Percentiles rank a stretch among this genome's conserved stretches.
Evolutionary conservation across 2,888 invertebrate species (phyloP).

Genomic region (Neria commutata): DNA sequence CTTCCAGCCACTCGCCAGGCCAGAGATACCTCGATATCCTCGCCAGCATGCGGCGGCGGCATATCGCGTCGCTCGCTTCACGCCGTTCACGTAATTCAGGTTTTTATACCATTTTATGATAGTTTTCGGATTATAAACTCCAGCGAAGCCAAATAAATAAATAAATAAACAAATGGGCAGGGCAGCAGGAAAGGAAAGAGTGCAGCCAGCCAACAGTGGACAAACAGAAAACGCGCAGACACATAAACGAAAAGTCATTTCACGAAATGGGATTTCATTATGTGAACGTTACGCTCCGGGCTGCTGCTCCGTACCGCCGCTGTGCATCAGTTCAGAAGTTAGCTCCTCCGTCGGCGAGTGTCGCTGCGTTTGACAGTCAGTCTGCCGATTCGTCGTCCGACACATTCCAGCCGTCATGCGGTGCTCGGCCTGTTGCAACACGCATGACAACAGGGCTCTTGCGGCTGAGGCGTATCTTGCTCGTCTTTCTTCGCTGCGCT

Average conservation of each 20-base stretch:
- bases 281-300: constrained; percentile 27
- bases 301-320: no score
- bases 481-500: no score
- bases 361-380: background rate
- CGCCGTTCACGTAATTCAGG: constrained; percentile 15
- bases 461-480: no score
- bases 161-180: background rate
- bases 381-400: constrained; percentile 10
- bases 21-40: background rate
- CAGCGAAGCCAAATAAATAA: constrained; percentile 3
- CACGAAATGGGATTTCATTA: constrained; percentile 52
- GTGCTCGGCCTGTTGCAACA: background rate
- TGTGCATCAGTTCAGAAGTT: background rate
- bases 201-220: constrained; percentile 24
- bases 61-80: constrained; percentile 39
- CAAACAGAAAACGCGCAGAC: constrained; percentile 33
- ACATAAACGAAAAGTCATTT: constrained; percentile 39
- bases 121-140: constrained; percentile 10
- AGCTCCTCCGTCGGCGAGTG: background rate
- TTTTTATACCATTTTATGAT: constrained; percentile 18
- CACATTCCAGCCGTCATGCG: background rate
- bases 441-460: background rate
- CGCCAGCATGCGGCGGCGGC: no score
- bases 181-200: constrained; percentile 35
- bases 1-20: background rate